These are phyloP conservation scores for Caenorhabditis latens DNA, from an alignment of 1,140 invertebrate genomes.

Conservation along the genomic window DNA sequence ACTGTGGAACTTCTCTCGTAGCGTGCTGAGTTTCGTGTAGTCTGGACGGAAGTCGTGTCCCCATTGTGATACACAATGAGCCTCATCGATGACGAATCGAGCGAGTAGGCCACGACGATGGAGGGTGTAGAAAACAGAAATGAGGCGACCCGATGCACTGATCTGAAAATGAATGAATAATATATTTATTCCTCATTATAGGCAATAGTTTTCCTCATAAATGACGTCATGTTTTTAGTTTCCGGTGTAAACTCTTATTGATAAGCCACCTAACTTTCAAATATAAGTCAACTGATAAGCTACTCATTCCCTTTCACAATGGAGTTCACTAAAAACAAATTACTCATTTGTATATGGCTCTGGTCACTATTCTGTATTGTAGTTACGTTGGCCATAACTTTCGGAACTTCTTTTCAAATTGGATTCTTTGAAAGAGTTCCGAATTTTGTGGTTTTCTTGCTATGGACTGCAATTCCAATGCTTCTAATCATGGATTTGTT, in stretches of 20 bases:
- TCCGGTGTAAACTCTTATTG: slow-evolving; percentile 78
- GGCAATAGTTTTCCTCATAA: background rate
- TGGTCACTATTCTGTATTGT: background rate
- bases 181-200: slow-evolving; percentile 21
- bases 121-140: slow-evolving; percentile 78
- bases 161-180: slow-evolving; percentile 77
- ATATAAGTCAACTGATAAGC: background rate
- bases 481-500: background rate
- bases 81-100: slow-evolving; percentile 85
- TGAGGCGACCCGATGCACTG: slow-evolving; percentile 80
- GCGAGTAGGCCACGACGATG: slow-evolving; percentile 82
- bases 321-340: background rate
- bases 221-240: slow-evolving; percentile 80
- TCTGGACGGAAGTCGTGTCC: slow-evolving; percentile 98
- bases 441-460: background rate
- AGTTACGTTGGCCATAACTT: background rate
- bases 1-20: slow-evolving; percentile 45
- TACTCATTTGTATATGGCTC: background rate
- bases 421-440: background rate
- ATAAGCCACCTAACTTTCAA: background rate
- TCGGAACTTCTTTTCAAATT: background rate
- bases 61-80: slow-evolving; percentile 88
- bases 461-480: background rate
- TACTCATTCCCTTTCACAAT: background rate
- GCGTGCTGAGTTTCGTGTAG: slow-evolving; percentile 88